Evolutionary conservation across 2,113 vertebrate species (phyloP).

Genomic region (rabbit (Oryctolagus cuniculus)): DNA sequence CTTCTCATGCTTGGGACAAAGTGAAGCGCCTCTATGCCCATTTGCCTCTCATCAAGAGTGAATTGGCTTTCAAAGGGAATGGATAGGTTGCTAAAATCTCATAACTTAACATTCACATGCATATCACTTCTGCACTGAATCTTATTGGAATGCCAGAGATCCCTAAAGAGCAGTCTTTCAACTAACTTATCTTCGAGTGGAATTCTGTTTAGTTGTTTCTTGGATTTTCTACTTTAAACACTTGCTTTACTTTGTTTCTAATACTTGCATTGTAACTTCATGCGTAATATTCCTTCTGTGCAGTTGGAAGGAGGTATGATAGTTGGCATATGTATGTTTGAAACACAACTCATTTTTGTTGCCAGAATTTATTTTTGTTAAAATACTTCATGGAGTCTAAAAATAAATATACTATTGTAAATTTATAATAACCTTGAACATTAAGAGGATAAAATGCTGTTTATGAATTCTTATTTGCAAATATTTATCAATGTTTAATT

Average conservation of each 20-base stretch:
- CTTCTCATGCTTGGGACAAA: neutral
- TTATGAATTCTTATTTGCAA: conserved; percentile 44
- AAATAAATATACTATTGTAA: conserved; percentile 71
- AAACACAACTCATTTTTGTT: conserved; percentile 43
- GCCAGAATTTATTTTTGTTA: conserved; percentile 74
- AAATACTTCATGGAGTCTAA: conserved; percentile 60
- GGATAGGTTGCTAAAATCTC: neutral
- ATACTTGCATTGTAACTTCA: neutral
- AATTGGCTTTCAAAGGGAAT: neutral
- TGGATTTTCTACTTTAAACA: neutral
- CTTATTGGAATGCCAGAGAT: neutral
- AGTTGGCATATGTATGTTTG: conserved; percentile 52
- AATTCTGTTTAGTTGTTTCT: neutral
- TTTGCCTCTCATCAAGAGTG: neutral
- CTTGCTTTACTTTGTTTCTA: neutral
- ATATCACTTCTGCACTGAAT: neutral
- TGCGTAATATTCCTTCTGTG: neutral
- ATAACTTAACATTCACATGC: neutral
- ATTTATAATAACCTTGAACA: conserved; percentile 54
- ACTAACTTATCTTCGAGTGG: neutral
- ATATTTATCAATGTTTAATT: conserved; percentile 62
- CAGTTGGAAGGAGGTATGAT: conserved; percentile 45
- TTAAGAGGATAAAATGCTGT: conserved; percentile 44
- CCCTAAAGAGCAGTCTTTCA: neutral
- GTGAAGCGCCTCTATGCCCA: neutral